phyloP scores from a whole-genome alignment of 2,888 invertebrate species.

The Pollenia griseotomentosa region DNA sequence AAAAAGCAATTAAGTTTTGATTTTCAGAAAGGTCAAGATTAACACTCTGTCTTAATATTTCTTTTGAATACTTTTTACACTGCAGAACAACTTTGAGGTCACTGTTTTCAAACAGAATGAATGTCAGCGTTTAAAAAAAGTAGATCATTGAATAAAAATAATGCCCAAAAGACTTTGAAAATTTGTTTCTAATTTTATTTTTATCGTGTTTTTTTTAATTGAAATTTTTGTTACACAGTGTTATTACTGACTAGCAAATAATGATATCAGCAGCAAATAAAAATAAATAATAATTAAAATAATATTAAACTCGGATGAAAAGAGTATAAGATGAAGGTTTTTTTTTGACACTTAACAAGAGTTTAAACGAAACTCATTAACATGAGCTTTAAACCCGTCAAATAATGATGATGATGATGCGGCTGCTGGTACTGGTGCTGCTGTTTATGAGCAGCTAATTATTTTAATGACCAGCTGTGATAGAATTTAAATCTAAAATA shows the following conservation, averaged over 20 bases:
- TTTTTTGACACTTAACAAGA: constrained; percentile 36
- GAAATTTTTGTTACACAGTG: too few relatives aligned
- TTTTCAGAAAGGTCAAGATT: constrained; percentile 48
- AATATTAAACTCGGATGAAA: background rate
- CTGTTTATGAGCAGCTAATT: constrained; percentile 59
- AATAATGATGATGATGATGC: constrained; percentile 13
- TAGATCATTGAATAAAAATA: too few relatives aligned
- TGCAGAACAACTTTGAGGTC: too few relatives aligned
- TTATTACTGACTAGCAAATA: background rate
- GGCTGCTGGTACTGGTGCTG: background rate
- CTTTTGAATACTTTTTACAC: background rate
- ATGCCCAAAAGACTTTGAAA: too few relatives aligned
- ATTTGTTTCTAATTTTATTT: background rate
- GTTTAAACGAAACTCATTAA: constrained; percentile 54
- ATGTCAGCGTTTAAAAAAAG: too few relatives aligned
- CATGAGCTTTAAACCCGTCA: constrained; percentile 28
- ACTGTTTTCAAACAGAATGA: too few relatives aligned
- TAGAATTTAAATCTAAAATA: background rate
- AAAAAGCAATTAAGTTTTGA: background rate
- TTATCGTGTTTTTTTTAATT: background rate
- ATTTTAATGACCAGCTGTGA: constrained; percentile 68
- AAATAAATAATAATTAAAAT: background rate
- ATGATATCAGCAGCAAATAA: background rate
- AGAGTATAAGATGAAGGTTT: background rate
- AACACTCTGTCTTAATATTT: constrained; percentile 17